These are phyloP conservation scores for Synergus japonicus DNA, from an alignment of 2,888 invertebrate genomes.

Conservation along the genomic window DNA sequence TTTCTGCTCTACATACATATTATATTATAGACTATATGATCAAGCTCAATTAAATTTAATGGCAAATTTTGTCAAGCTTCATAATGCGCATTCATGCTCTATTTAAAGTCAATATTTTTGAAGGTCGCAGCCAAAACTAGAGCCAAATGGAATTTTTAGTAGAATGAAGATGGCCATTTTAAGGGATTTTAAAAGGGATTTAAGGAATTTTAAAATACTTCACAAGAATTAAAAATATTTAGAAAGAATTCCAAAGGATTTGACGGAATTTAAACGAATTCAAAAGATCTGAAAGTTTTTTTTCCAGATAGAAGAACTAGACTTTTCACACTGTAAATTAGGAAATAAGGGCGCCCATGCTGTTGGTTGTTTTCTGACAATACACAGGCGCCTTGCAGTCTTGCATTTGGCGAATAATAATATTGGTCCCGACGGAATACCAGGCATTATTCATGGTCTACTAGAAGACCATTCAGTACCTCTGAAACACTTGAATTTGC, in stretches of 20 bases:
- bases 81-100: background rate
- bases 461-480: constrained; percentile 78
- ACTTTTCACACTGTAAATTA: constrained; percentile 84
- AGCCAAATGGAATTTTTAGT: background rate
- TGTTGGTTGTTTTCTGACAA: constrained; percentile 76
- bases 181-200: too few relatives aligned
- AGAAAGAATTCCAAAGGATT: too few relatives aligned
- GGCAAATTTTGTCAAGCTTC: background rate
- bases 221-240: too few relatives aligned
- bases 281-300: background rate
- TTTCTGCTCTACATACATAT: background rate
- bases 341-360: constrained; percentile 83
- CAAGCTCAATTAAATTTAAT: background rate
- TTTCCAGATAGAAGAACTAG: constrained; percentile 79
- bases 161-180: background rate
- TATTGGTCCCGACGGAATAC: constrained; percentile 79
- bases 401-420: constrained; percentile 80
- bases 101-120: background rate
- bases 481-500: constrained; percentile 78
- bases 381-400: constrained; percentile 74
- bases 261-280: too few relatives aligned
- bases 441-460: constrained; percentile 80
- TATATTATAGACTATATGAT: too few relatives aligned
- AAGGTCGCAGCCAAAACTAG: background rate
- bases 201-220: too few relatives aligned